phyloP scores from a whole-genome alignment of 2,797 vertebrate genomes.

The Parauchenoglanis punctatus region DNA sequence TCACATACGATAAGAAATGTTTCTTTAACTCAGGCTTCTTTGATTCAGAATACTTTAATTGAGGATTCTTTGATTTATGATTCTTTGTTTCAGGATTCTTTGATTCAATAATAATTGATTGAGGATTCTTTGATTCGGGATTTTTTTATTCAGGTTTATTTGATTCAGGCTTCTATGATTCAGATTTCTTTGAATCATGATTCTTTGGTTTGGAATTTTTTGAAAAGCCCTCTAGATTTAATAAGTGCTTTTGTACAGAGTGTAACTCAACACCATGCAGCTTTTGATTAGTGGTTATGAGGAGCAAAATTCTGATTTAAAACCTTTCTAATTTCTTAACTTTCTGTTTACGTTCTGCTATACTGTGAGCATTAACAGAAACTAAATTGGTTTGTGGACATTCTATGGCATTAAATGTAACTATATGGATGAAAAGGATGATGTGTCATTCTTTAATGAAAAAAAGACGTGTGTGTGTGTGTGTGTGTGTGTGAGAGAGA shows the following conservation, averaged over 20 bases:
- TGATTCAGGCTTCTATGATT: not conserved
- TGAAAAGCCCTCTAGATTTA: not conserved
- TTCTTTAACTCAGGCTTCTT: not conserved
- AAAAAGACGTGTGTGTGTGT: not conserved
- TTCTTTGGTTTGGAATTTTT: not conserved
- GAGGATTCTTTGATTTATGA: not conserved
- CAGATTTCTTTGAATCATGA: not conserved
- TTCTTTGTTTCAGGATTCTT: not conserved
- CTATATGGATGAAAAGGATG: not conserved
- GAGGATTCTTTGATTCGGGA: not conserved
- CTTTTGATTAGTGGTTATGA: not conserved
- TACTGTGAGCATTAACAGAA: not conserved
- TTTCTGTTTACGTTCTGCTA: not conserved
- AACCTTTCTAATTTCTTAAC: not conserved
- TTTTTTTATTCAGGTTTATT: not conserved
- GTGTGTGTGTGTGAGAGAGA: slow-evolving; percentile 7
- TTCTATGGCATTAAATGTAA: not conserved
- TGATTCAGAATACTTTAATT: not conserved
- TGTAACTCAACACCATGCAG: not conserved
- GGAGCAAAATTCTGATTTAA: not conserved
- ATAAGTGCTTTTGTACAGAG: not conserved
- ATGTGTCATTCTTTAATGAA: not conserved
- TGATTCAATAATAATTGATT: not conserved
- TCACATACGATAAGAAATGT: not conserved
- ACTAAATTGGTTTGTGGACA: not conserved